phyloP scores from a whole-genome alignment of 2,888 invertebrate species.

The Mongoloraphidia duomilia region DNA sequence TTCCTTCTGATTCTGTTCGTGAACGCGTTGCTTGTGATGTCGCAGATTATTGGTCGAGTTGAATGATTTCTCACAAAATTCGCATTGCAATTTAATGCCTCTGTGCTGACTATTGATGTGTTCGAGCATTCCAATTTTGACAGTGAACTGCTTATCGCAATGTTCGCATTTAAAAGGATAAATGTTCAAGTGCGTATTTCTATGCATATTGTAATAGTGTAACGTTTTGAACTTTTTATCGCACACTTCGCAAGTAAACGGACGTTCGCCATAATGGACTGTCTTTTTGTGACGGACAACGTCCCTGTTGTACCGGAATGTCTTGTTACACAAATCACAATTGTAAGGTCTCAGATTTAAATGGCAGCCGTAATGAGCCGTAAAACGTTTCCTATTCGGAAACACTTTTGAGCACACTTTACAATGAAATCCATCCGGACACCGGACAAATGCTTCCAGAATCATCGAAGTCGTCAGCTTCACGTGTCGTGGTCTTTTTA shows the following conservation, averaged over 20 bases:
- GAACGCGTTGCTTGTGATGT: conserved; percentile 9
- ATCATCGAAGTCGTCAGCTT: too few species aligned
- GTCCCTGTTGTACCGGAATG: conserved; percentile 2
- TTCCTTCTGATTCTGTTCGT: conserved; percentile 3
- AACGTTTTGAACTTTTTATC: conserved; percentile 33
- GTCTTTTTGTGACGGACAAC: conserved; percentile 18
- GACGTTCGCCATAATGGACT: conserved; percentile 34
- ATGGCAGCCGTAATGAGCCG: not conserved
- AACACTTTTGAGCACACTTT: conserved; percentile 8
- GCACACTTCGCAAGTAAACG: conserved; percentile 32
- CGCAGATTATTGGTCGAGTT: conserved; percentile 32
- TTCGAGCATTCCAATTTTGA: too few species aligned
- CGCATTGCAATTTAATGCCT: conserved; percentile 40
- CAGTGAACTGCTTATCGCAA: too few species aligned
- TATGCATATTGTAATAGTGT: conserved; percentile 30
- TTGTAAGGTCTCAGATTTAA: not conserved
- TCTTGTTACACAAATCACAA: conserved; percentile 8
- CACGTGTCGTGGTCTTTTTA: too few species aligned
- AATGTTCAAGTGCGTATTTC: conserved; percentile 24
- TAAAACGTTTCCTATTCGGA: not conserved
- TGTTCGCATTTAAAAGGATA: too few species aligned
- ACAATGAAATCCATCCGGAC: not conserved
- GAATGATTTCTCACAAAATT: conserved; percentile 38
- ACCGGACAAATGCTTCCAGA: too few species aligned
- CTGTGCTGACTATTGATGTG: conserved; percentile 12